Base-by-base conservation (phyloP, 1,140 invertebrate species). In the Hyles euphorbiae region DNA sequence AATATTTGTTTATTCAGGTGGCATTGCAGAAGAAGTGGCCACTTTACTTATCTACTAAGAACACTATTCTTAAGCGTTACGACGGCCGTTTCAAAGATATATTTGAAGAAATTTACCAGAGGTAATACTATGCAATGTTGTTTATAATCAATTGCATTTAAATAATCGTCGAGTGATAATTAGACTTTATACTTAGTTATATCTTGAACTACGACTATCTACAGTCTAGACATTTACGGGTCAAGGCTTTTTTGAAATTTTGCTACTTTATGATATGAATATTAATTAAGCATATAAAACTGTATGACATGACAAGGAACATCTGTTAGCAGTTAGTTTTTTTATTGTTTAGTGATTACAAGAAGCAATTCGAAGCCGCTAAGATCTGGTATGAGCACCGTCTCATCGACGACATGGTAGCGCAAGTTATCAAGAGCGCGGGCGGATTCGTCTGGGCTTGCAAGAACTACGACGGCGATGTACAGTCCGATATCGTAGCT, bases 31-130 rank as follows among this genome's bases (percentile, higher is more conserved):
- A 96, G 81, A 93, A 92, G 70, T 96, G 94, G 94, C 95, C 95
- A 3, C 87, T 97, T 2, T 97, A 96, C 83, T 81, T 97, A 76
- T 96, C 95, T 49, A 98, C 96, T 3, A 98, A 98, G 84, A 98
- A 98, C 81, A 98, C 96, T 2, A 98, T 98, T 72, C 88, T 98
- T 33, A 98, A 98, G 81, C 90, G 92, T 63, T 98, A 98, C 78
- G 96, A 97, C 86, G 96, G 96, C 8, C 90, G 95, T n/a, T 97
- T 98, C 86, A 97, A 97, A 88, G 96, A 98, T 77, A 97, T 98
- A 67, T 98, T 98, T 86, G 92, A 97, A 89, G 96, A 96, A 79
- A 94, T 97, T 70, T 97, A 93, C 86, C 92, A 96, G 67, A 92
- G 91, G 94, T 95, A 91, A 81, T 85, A 51, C 22, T 22, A 22